phyloP scores from a whole-genome alignment of 2,113 vertebrate species.

The Chloebia gouldiae region DNA sequence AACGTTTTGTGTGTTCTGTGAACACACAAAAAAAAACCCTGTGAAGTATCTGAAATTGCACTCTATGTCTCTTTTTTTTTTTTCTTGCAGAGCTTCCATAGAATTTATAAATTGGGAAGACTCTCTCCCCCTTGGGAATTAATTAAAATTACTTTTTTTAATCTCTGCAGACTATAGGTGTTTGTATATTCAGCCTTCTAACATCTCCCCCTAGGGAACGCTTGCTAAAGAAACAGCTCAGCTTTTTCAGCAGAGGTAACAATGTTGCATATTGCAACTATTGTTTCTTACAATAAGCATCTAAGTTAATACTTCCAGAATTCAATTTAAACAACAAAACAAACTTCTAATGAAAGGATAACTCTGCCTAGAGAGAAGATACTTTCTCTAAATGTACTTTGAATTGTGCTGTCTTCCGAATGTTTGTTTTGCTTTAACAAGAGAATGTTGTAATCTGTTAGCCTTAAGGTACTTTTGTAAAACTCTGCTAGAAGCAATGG shows the following conservation, averaged over 20 bases:
- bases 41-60: not conserved
- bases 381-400: not conserved
- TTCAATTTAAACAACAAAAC: not conserved
- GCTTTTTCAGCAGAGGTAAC: not conserved
- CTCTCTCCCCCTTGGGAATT: not conserved
- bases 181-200: not conserved
- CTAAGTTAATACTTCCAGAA: not conserved
- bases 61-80: not conserved
- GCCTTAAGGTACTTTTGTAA: not conserved
- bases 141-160: constrained; percentile 6
- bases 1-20: not conserved
- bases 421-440: not conserved
- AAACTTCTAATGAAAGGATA: not conserved
- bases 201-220: not conserved
- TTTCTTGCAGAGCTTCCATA: not conserved
- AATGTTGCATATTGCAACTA: not conserved
- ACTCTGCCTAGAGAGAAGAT: not conserved
- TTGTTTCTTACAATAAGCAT: not conserved
- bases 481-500: not conserved
- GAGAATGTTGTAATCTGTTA: not conserved
- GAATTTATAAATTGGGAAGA: not conserved
- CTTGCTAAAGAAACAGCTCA: not conserved
- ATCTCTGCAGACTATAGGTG: not conserved
- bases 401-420: not conserved
- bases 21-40: not conserved